Conservation (phyloP, 2,113 vertebrate genomes). For the Brienomyrus brachyistius region DNA sequence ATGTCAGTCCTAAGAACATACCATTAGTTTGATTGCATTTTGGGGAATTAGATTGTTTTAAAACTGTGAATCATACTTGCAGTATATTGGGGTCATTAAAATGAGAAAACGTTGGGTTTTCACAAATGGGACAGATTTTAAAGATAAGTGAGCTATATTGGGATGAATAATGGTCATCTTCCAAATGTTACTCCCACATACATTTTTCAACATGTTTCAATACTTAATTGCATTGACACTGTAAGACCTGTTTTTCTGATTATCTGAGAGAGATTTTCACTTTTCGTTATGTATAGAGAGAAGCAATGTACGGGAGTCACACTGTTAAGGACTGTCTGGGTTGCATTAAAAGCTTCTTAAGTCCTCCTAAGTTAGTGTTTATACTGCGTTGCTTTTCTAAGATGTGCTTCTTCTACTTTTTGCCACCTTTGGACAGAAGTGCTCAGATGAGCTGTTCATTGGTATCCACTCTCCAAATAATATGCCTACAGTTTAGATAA, state of each 20-base stretch:
- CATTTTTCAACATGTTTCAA: background rate
- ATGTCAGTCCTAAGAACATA: background rate
- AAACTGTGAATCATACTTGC: background rate
- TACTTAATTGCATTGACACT: background rate
- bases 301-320: conserved; percentile 41
- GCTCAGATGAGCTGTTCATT: background rate
- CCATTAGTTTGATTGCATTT: background rate
- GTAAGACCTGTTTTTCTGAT: conserved; percentile 44
- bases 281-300: conserved; percentile 57
- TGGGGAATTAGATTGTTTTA: background rate
- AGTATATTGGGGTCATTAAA: background rate
- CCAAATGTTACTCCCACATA: background rate
- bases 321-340: conserved; percentile 28
- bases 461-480: background rate
- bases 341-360: conserved; percentile 39
- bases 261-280: conserved; percentile 58
- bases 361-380: conserved; percentile 17
- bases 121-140: background rate
- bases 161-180: background rate
- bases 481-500: background rate
- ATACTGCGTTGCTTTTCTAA: background rate
- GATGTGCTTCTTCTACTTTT: background rate
- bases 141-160: background rate
- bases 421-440: background rate
- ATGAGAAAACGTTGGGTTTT: background rate